phyloP scores from a whole-genome alignment of 2,888 invertebrate genomes.

The Drosophila niveifrons region DNA sequence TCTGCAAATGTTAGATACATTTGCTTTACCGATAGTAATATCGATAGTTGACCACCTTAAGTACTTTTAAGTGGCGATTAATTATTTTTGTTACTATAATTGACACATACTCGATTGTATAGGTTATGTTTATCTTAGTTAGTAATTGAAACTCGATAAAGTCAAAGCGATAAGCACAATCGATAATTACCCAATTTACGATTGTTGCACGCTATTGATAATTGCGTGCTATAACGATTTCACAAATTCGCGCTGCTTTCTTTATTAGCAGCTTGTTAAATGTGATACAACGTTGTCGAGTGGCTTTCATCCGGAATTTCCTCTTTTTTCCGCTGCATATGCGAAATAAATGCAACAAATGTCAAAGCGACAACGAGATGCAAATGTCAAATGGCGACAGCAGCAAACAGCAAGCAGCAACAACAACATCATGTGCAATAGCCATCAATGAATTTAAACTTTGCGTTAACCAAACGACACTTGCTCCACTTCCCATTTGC shows the following conservation, averaged over 20 bases:
- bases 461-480: conserved; percentile 40
- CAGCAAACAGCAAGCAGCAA: conserved; percentile 27
- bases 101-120: too few relatives aligned
- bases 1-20: too few relatives aligned
- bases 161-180: neutral
- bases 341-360: neutral
- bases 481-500: conserved; percentile 65
- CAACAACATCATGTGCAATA: neutral
- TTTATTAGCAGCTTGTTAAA: conserved; percentile 10
- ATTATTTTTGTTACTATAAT: too few relatives aligned
- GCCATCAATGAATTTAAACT: conserved; percentile 56
- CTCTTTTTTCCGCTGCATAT: neutral
- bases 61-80: too few relatives aligned
- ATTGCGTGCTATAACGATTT: conserved; percentile 11
- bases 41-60: too few relatives aligned
- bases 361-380: conserved; percentile 2
- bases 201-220: conserved; percentile 19
- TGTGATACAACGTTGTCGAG: neutral
- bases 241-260: conserved; percentile 5
- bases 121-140: neutral
- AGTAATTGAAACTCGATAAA: neutral
- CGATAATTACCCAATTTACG: conserved; percentile 14
- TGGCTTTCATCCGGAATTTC: too few relatives aligned
- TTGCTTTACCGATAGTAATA: too few relatives aligned
- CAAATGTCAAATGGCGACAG: conserved; percentile 20